Evolutionary conservation across 1,140 invertebrate species (phyloP).

Genomic region (Caerostris darwini): DNA sequence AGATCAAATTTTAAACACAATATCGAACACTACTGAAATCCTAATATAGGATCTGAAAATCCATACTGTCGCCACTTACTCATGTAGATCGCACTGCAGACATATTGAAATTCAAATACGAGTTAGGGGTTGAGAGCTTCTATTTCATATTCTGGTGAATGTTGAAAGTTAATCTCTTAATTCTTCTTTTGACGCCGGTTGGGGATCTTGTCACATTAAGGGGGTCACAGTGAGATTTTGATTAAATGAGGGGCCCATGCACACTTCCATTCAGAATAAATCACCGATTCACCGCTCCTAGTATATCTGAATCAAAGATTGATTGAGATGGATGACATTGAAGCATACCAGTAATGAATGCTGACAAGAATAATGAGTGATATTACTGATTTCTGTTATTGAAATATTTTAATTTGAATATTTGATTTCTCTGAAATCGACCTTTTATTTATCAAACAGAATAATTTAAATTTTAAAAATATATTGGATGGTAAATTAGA

Average conservation of each 20-base stretch:
- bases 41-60: neutral
- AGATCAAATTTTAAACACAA: too few species aligned
- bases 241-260: conserved; percentile 24
- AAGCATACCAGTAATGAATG: neutral
- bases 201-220: conserved; percentile 19
- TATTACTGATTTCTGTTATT: neutral
- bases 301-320: neutral
- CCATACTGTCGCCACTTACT: too few species aligned
- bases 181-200: neutral
- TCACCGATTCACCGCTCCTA: neutral
- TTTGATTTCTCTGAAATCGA: too few species aligned
- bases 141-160: conserved; percentile 43
- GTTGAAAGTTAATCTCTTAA: conserved; percentile 72
- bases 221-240: neutral
- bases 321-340: neutral
- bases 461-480: too few species aligned
- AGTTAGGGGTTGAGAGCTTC: neutral
- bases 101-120: conserved; percentile 51
- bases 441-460: too few species aligned
- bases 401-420: neutral
- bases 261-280: conserved; percentile 23
- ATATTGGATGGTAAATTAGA: too few species aligned
- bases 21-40: too few species aligned
- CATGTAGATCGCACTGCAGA: neutral
- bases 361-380: neutral